Conservation (phyloP, 2,113 vertebrate species). For the Chloroceryle aenea region DNA sequence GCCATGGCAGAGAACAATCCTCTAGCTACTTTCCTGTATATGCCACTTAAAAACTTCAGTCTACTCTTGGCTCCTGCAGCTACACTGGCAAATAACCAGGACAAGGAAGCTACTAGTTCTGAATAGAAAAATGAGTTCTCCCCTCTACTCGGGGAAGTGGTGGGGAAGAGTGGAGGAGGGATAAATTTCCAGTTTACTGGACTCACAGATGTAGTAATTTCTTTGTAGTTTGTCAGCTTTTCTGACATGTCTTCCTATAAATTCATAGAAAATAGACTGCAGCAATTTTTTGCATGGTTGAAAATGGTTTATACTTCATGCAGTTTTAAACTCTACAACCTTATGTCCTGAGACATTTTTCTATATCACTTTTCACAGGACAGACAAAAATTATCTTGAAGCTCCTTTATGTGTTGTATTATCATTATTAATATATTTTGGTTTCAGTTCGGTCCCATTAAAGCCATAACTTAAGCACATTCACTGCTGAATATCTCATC, state of each 20-base stretch:
- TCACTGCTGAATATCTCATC: neutral
- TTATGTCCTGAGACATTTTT: neutral
- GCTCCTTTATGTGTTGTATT: slow-evolving; percentile 6
- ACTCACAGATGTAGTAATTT: neutral
- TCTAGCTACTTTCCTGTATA: neutral
- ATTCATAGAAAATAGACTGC: neutral
- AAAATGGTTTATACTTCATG: neutral
- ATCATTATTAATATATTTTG: slow-evolving; percentile 12
- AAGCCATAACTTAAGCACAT: neutral
- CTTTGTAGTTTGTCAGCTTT: neutral
- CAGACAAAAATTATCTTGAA: neutral
- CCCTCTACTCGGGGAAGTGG: neutral
- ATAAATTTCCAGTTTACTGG: neutral
- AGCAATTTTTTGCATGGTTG: slow-evolving; percentile 3
- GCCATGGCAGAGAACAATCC: neutral
- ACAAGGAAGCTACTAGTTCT: neutral
- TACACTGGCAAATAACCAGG: neutral
- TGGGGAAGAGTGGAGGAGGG: neutral
- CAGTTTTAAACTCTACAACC: neutral
- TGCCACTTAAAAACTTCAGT: neutral
- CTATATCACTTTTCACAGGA: neutral
- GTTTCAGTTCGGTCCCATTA: neutral
- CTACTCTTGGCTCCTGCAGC: neutral
- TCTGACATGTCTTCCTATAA: slow-evolving; percentile 7
- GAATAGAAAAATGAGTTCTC: neutral